phyloP scores from a whole-genome alignment of 2,797 vertebrate species.

The Carapus acus region DNA sequence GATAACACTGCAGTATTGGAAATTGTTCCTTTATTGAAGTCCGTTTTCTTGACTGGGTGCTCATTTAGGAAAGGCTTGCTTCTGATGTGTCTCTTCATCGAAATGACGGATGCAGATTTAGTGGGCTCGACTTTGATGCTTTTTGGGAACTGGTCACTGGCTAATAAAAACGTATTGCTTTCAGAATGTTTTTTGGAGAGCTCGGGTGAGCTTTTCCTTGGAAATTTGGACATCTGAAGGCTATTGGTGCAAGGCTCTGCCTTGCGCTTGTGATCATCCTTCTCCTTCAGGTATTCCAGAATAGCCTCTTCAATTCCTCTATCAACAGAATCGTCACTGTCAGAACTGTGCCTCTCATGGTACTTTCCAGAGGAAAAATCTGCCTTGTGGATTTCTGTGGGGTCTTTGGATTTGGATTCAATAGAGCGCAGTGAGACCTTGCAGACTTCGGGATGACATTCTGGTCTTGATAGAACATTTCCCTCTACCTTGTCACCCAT shows the following conservation, averaged over 20 bases:
- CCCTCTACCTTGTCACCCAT: slow-evolving; percentile 75
- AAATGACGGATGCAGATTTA: slow-evolving; percentile 33
- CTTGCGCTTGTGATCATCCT: slow-evolving; percentile 72
- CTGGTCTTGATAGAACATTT: slow-evolving; percentile 68
- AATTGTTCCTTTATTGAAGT: slow-evolving; percentile 36
- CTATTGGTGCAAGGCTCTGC: slow-evolving; percentile 51
- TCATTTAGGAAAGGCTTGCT: slow-evolving; percentile 59
- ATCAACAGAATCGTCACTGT: slow-evolving; percentile 94
- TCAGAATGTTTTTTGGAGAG: slow-evolving; percentile 57
- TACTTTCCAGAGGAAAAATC: slow-evolving; percentile 45
- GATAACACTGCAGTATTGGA: slow-evolving; percentile 31
- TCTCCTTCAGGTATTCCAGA: slow-evolving; percentile 87
- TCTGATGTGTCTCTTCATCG: slow-evolving; percentile 63
- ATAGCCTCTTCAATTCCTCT: slow-evolving; percentile 94
- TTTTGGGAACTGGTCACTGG: slow-evolving; percentile 59
- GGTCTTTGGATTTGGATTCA: slow-evolving; percentile 47
- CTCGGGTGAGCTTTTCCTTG: slow-evolving; percentile 53
- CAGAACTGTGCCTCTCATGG: slow-evolving; percentile 72
- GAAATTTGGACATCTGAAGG: slow-evolving; percentile 58
- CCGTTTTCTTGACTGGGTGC: slow-evolving; percentile 41
- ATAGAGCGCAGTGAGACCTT: slow-evolving; percentile 52
- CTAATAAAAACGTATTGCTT: slow-evolving; percentile 50
- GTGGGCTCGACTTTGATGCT: slow-evolving; percentile 43
- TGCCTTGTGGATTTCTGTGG: slow-evolving; percentile 32
- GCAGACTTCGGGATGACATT: slow-evolving; percentile 55